Base-by-base conservation (phyloP, 2,888 invertebrate species). In the Temnothorax unifasciatus region DNA sequence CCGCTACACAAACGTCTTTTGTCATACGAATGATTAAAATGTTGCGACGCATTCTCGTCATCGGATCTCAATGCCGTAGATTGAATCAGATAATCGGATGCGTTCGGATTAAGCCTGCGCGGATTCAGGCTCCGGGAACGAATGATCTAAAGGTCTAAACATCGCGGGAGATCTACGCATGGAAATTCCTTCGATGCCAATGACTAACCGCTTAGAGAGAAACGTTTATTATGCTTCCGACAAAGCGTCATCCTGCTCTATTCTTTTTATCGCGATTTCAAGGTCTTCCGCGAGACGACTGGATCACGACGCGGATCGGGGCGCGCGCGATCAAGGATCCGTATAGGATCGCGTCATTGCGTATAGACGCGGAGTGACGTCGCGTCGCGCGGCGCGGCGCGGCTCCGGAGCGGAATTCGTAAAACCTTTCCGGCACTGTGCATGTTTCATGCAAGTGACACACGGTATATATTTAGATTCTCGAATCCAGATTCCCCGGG, bases 191-290 rank as follows among this genome's bases (percentile, higher is more conserved):
- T 84, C 85, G 82, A 83, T 86, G 86, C 84, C 61, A 85, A 81
- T 90, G 90, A 91, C 86, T 90, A 90, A 90, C 71, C 79, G 82
- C 85, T 91, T 91, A 87, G 59, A 89, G 77, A 44, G 90, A 91
- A 91, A 85, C 88, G 85, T 50, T 86, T 85, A 88, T 86, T 85
- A 79, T 75, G 74, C 82, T 66, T 77, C 81, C 82, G 57, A 50
- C 50, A 66, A 59, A 83, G 68, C 85, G 85, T 89, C 85, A 83
- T 66, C 76, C 59, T 63, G 66, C 71, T 74, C 29, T 41, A 59
- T 64, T 61, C 74, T 86, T 44, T 63, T 50, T 73, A 73, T 63
- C 82, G 50, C 44, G 64, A 38, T 83, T 54, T 54, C 86, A 89
- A 87, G 86, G 89, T 68, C 86, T 66, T 50, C 64, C 61, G 71